Evolutionary conservation across 2,888 invertebrate genomes (phyloP).

Genomic region (Lasioglossum marginatum): DNA sequence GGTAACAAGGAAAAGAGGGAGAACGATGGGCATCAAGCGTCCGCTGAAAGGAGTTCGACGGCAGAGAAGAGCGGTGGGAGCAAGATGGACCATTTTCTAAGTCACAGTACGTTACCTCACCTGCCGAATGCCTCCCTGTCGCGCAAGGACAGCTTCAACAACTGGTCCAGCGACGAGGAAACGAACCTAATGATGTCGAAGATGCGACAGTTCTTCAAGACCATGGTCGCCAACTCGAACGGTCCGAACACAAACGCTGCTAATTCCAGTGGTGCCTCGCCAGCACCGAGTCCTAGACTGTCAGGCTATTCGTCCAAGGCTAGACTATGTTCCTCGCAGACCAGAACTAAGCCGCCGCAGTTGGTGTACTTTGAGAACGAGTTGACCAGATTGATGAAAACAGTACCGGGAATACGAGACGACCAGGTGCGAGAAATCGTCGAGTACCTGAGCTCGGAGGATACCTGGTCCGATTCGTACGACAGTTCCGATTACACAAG

Average conservation of each 20-base stretch:
- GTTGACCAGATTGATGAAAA: conserved; percentile 95
- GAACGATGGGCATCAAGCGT: conserved; percentile 35
- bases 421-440: conserved; percentile 96
- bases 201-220: conserved; percentile 96
- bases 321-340: conserved; percentile 82
- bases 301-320: conserved; percentile 76
- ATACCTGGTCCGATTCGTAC: conserved; percentile 97
- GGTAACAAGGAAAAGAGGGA: conserved; percentile 50
- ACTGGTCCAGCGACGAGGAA: conserved; percentile 97
- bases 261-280: conserved; percentile 80
- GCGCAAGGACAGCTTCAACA: conserved; percentile 95
- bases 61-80: conserved; percentile 41
- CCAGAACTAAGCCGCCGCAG: conserved; percentile 92
- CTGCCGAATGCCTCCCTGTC: conserved; percentile 87
- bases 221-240: conserved; percentile 90
- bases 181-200: conserved; percentile 98
- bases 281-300: conserved; percentile 86
- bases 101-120: conserved; percentile 85
- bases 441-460: conserved; percentile 96
- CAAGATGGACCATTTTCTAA: conserved; percentile 65
- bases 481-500: conserved; percentile 97
- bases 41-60: conserved; percentile 33
- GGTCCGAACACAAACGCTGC: conserved; percentile 83
- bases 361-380: conserved; percentile 95
- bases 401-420: conserved; percentile 95